phyloP scores from a whole-genome alignment of 2,797 vertebrate genomes.

The Pantherophis vulpinus region DNA sequence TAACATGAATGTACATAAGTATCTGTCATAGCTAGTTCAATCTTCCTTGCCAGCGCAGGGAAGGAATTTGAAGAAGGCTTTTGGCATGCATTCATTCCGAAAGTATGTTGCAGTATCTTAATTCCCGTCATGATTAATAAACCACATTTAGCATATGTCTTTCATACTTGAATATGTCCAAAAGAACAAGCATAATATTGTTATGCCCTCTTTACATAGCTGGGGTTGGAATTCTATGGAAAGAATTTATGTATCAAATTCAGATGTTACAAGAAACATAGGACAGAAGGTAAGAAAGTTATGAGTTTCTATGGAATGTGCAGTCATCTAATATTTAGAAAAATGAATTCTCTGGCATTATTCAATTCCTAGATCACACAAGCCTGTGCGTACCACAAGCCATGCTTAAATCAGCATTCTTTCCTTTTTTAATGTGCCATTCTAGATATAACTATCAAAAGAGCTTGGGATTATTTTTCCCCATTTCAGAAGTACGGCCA shows the following conservation, averaged over 20 bases:
- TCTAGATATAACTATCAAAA: background rate
- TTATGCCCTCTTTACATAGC: constrained; percentile 32
- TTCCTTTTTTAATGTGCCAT: background rate
- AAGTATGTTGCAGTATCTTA: constrained; percentile 45
- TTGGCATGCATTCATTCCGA: constrained; percentile 56
- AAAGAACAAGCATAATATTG: constrained; percentile 41
- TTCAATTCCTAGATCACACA: background rate
- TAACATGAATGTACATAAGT: constrained; percentile 37
- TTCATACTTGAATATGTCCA: constrained; percentile 58
- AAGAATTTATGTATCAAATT: background rate
- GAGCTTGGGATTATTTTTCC: background rate
- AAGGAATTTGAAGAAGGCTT: constrained; percentile 54
- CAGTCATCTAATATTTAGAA: constrained; percentile 1
- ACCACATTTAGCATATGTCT: constrained; percentile 63
- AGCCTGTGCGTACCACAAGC: background rate
- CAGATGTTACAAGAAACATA: background rate
- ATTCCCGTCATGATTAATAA: constrained; percentile 62
- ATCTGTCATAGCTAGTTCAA: constrained; percentile 41
- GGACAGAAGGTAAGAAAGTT: background rate
- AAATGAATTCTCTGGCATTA: background rate
- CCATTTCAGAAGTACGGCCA: background rate
- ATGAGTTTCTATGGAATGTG: background rate
- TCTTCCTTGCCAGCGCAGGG: constrained; percentile 44
- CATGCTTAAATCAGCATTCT: background rate
- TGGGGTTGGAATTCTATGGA: constrained; percentile 13